phyloP scores from a whole-genome alignment of 2,797 vertebrate genomes.

The Poecilia picta region DNA sequence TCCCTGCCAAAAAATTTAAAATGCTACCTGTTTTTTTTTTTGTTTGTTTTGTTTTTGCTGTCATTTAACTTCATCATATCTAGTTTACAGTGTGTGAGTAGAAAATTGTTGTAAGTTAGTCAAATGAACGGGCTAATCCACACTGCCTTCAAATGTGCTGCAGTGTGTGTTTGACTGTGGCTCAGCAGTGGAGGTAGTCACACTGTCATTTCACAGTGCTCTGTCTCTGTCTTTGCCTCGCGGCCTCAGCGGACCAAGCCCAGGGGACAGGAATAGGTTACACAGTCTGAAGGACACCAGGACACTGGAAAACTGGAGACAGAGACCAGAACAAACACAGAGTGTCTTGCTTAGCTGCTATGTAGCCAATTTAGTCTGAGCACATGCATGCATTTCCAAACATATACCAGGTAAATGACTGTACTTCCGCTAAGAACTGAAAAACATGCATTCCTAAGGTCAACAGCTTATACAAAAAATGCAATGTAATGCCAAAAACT shows the following conservation, averaged over 20 bases:
- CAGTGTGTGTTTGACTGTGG: conserved; percentile 20
- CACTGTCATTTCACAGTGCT: conserved; percentile 50
- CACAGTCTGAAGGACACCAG: conserved; percentile 72
- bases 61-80: background rate
- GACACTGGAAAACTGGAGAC: conserved; percentile 28
- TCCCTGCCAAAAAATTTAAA: background rate
- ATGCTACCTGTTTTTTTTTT: background rate
- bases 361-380: background rate
- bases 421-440: background rate
- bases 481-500: background rate
- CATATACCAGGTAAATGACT: background rate
- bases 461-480: background rate
- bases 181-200: conserved; percentile 32
- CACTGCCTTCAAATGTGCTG: conserved; percentile 8
- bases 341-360: conserved; percentile 3
- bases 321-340: background rate
- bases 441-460: background rate
- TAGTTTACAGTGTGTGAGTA: background rate
- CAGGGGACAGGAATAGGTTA: conserved; percentile 62
- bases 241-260: conserved; percentile 37
- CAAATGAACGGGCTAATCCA: background rate
- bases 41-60: background rate
- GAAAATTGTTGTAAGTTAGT: background rate
- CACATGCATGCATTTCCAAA: background rate
- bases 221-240: conserved; percentile 41